Conservation (phyloP, 2,113 vertebrate genomes). For the Varanus salvator region DNA sequence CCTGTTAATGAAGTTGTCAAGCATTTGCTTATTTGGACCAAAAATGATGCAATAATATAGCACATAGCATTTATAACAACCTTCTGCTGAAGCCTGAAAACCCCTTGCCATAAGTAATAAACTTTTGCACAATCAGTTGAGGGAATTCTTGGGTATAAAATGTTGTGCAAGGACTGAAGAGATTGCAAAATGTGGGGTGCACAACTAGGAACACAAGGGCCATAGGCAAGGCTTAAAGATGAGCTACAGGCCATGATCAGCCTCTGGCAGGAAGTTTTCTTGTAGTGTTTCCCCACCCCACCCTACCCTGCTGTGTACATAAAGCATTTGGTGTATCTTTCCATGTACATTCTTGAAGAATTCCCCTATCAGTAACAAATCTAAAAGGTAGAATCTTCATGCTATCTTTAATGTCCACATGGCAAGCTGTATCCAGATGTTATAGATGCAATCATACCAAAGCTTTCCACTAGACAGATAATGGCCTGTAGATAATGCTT, state of each 20-base stretch:
- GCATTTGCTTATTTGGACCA: not conserved
- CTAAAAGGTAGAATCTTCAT: not conserved
- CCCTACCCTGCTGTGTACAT: too few species aligned
- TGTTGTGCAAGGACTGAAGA: not conserved
- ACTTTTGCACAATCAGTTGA: not conserved
- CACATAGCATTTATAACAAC: not conserved
- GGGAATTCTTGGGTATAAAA: not conserved
- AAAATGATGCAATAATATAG: not conserved
- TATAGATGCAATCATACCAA: not conserved
- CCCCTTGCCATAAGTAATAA: not conserved
- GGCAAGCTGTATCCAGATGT: not conserved
- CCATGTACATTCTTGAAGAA: not conserved
- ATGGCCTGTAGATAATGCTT: not conserved
- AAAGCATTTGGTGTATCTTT: not conserved
- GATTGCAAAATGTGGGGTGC: not conserved
- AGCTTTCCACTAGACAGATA: not conserved
- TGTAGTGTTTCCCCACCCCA: not conserved
- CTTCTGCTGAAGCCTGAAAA: not conserved
- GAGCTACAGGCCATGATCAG: not conserved
- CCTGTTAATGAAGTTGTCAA: not conserved
- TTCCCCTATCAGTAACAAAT: not conserved
- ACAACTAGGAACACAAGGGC: not conserved
- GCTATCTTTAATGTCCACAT: not conserved
- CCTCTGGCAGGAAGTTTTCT: not conserved
- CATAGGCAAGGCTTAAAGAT: not conserved